Percentiles rank a stretch among this genome's conserved stretches.
These are phyloP conservation scores for Rhodophaea formosa DNA, from an alignment of 2,888 invertebrate genomes.

Conservation along the genomic window DNA sequence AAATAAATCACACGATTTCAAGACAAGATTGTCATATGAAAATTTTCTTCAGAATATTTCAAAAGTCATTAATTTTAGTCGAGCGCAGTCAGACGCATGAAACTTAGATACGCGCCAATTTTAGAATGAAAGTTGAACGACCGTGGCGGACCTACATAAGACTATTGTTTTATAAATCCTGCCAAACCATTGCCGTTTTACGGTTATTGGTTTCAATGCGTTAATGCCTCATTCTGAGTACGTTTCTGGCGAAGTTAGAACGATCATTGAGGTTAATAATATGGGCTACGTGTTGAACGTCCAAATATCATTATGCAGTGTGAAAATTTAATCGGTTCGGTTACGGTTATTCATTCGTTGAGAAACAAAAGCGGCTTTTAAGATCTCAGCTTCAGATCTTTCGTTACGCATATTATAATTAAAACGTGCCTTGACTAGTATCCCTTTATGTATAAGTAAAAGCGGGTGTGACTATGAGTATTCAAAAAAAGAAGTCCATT, in stretches of 20 bases:
- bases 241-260: constrained; percentile 44
- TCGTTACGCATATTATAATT: constrained; percentile 9
- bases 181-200: constrained; percentile 53
- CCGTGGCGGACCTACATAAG: constrained; percentile 45
- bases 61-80: constrained; percentile 14
- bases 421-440: constrained; percentile 2
- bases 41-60: neutral
- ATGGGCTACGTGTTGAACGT: neutral
- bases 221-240: constrained; percentile 54
- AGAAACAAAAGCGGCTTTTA: constrained; percentile 11
- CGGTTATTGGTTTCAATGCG: constrained; percentile 57
- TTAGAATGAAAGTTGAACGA: constrained; percentile 53
- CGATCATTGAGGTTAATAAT: constrained; percentile 4
- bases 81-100: constrained; percentile 15
- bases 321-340: constrained; percentile 4
- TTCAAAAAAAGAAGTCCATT: neutral
- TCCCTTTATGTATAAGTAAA: neutral
- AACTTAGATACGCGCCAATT: constrained; percentile 32
- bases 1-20: neutral
- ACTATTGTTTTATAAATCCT: constrained; percentile 55
- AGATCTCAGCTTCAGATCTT: constrained; percentile 3
- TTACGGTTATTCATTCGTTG: constrained; percentile 17
- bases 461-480: neutral
- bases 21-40: neutral
- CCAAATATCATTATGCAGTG: neutral